These are phyloP conservation scores for Pharmacophagus antenor DNA, from an alignment of 2,888 invertebrate species.

Conservation along the genomic window DNA sequence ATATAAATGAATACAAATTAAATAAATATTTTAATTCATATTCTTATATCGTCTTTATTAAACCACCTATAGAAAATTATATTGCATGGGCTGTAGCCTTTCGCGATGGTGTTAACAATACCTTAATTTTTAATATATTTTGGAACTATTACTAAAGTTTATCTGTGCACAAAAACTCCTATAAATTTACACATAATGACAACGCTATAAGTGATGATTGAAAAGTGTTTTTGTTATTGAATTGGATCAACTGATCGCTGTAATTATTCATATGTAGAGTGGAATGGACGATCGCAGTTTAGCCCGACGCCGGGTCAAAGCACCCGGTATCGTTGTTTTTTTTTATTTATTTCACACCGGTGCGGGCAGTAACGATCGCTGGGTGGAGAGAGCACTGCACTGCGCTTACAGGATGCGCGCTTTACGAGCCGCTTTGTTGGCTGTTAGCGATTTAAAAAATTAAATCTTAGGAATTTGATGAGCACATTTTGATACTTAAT, in stretches of 20 bases:
- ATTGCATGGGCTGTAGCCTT: too few relatives aligned
- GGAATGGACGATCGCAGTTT: slow-evolving; percentile 23
- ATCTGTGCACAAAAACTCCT: slow-evolving; percentile 3
- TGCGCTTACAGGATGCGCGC: slow-evolving; percentile 3
- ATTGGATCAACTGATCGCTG: slow-evolving; percentile 10
- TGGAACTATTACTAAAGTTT: too few relatives aligned
- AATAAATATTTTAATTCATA: too few relatives aligned
- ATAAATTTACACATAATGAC: slow-evolving; percentile 11
- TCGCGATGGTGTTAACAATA: too few relatives aligned
- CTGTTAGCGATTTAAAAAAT: background rate
- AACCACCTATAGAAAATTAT: too few relatives aligned
- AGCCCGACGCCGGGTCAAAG: slow-evolving; percentile 46
- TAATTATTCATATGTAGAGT: slow-evolving; percentile 9
- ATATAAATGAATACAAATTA: too few relatives aligned
- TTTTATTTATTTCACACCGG: slow-evolving; percentile 34
- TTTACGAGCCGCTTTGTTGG: background rate
- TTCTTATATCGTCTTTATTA: too few relatives aligned
- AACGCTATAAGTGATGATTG: slow-evolving; percentile 10
- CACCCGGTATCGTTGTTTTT: slow-evolving; percentile 37
- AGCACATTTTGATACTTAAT: background rate
- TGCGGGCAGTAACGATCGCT: slow-evolving; percentile 25
- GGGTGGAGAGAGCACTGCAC: slow-evolving; percentile 26
- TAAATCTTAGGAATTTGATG: background rate
- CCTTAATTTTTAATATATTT: too few relatives aligned
- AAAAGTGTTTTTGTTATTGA: slow-evolving; percentile 20